phyloP scores from a whole-genome alignment of 2,888 invertebrate species.

The Sinopyrophorus schimmeli region DNA sequence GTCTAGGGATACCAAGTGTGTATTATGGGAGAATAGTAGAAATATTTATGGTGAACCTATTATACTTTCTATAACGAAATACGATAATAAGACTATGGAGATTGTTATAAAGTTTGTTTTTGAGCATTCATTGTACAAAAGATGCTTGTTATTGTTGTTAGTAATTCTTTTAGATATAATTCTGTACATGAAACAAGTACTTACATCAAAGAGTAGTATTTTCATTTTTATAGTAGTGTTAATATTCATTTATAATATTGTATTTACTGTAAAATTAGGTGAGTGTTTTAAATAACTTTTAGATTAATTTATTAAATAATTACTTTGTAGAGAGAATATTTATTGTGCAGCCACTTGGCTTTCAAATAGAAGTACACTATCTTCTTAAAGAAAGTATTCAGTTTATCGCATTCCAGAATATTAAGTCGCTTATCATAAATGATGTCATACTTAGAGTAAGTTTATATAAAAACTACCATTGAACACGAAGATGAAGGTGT shows the following conservation, averaged over 20 bases:
- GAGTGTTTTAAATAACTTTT: conserved; percentile 21
- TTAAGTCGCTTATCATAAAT: conserved; percentile 54
- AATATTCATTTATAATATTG: conserved; percentile 34
- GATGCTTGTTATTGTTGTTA: conserved; percentile 27
- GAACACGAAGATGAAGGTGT: background rate
- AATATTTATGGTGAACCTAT: conserved; percentile 34
- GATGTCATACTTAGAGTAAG: conserved; percentile 56
- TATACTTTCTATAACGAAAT: conserved; percentile 25
- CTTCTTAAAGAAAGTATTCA: conserved; percentile 44
- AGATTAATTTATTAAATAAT: background rate
- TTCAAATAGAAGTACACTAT: conserved; percentile 50
- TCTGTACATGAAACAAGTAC: conserved; percentile 21
- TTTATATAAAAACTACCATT: no score
- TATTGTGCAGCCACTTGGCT: conserved; percentile 49
- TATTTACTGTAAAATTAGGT: conserved; percentile 45
- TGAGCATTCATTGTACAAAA: conserved; percentile 26
- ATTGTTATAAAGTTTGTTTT: conserved; percentile 33
- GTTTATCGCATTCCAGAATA: conserved; percentile 49
- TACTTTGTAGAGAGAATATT: conserved; percentile 46
- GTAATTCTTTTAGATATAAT: conserved; percentile 31
- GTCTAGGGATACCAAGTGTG: background rate
- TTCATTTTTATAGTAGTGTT: conserved; percentile 30
- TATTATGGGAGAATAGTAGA: conserved; percentile 23
- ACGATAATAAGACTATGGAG: conserved; percentile 32
- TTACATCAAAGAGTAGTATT: conserved; percentile 23